Base-by-base conservation (phyloP, 2,888 invertebrate genomes). In the Athalia cordata region DNA sequence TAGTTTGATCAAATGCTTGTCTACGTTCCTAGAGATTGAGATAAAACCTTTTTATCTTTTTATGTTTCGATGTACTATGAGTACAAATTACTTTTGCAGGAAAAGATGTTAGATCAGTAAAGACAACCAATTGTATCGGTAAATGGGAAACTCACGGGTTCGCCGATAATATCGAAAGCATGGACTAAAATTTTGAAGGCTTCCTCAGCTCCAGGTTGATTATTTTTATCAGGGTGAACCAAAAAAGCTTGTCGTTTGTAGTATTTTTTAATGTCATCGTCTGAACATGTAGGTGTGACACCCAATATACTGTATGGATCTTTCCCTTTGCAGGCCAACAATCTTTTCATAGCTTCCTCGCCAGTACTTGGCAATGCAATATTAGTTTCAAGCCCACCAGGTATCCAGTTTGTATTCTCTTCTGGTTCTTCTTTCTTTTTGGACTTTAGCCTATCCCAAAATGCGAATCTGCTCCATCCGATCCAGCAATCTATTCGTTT, bases 141-240 rank as follows among this genome's bases (percentile, higher is more conserved):
- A 52, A 4, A 43, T 68, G 49, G 13, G 9, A 75, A 77, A 62
- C 92, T 91, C 89, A 96, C 96, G 85, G 96, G 95, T 90, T 96
- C 97, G 47, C 98, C 98, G 84, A 98, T 97, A 88, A 98, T 94
- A 89, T 98, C 98, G 91, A 98, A 98, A 6, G 98, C 98, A 88
- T 97, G 96, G 85, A 97, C 97, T 82, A 98, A 92, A 88, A 98
- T 98, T 91, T 98, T 98, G 90, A 98, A 98, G 57, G 98, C 98
- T 91, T 98, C 98, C 88, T 98, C 98, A 0, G 98, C 98, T 50
- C 98, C 98, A 4, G 97, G 96, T 89, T 97, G 97, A 87, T 95
- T 96, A 90, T 98, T 98, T 91, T 98, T 98, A 89, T 98, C 98
- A 0, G 98, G 98, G 91, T 98, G 98, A 57, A 98, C 98, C 59